phyloP scores from a whole-genome alignment of 2,113 vertebrate genomes.

The Athene cunicularia region DNA sequence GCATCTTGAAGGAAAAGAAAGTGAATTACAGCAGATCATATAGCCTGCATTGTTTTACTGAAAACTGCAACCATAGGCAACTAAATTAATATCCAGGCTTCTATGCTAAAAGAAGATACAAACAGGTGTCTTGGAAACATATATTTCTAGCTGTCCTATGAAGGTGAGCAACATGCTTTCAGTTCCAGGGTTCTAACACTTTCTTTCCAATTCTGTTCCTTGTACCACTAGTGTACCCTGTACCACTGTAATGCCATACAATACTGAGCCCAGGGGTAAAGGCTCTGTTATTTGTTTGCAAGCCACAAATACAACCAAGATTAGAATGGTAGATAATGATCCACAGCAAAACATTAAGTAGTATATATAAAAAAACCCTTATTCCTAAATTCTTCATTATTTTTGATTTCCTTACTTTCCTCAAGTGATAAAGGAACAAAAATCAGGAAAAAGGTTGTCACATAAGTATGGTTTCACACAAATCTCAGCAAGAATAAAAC shows the following conservation, averaged over 20 bases:
- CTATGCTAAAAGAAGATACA: background rate
- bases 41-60: background rate
- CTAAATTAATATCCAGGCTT: background rate
- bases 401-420: background rate
- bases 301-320: background rate
- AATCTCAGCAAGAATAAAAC: background rate
- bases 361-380: background rate
- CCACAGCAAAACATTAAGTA: background rate
- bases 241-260: background rate
- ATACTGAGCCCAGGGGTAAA: background rate
- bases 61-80: background rate
- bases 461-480: background rate
- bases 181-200: background rate
- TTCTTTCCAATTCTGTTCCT: background rate
- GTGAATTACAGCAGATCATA: background rate
- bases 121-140: background rate
- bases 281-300: background rate
- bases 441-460: background rate
- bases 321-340: background rate
- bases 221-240: background rate
- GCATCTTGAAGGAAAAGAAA: constrained; percentile 62
- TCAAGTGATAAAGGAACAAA: background rate
- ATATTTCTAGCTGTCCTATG: background rate
- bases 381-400: background rate
- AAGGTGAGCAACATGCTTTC: background rate